Evolutionary conservation across 2,797 vertebrate species (phyloP), one percentile per base, ranked within the genome.

Genomic region (Myotis planiceps): DNA sequence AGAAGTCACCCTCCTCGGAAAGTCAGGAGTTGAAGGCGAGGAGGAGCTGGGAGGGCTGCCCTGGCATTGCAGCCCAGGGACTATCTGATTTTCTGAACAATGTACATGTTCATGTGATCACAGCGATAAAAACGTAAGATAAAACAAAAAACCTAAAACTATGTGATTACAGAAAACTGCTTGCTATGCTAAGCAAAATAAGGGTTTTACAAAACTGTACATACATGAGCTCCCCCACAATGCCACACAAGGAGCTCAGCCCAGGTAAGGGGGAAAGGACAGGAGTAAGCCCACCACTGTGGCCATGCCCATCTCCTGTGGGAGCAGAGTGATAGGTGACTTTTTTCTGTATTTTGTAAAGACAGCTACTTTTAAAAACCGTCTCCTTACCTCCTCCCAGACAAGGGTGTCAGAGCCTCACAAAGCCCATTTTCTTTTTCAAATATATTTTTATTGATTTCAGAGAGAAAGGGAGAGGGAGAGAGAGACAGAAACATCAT

Each of bases 91-190:
- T 86, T 72, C 79, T 45, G 25, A 82, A 85, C 9, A 6, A 78
- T 0, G 34, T 27, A 29, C 68, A 7, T 21, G 16, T 47, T 65
- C 39, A 5, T 9, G 19, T 65, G 49, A 53, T 72, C 71, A 83
- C 14, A 6, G 5, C 51, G 68, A 63, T 49, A 74, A 80, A 92
- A 74, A 80, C 23, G 42, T 25, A 37, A 75, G 68, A 75, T 7
- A 63, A 79, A 83, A 66, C 63, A 75, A 34, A 94, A 85, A 69
- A 9, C n/a, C 32, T 53, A 78, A 78, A 94, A 92, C 55, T 34
- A 49, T 6, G 42, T n/a, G 78, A 75, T 85, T 80, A 78, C 10
- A 82, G 68, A 79, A 96, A 90, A 94, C 1, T 47, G 75, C 69
- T 86, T 91, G 60, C 68, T 82, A 9, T 55, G 75, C 47, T 72